Base-by-base conservation (phyloP, 92 coral and sea anemone species). In the Epizoanthus illoricatus region DNA sequence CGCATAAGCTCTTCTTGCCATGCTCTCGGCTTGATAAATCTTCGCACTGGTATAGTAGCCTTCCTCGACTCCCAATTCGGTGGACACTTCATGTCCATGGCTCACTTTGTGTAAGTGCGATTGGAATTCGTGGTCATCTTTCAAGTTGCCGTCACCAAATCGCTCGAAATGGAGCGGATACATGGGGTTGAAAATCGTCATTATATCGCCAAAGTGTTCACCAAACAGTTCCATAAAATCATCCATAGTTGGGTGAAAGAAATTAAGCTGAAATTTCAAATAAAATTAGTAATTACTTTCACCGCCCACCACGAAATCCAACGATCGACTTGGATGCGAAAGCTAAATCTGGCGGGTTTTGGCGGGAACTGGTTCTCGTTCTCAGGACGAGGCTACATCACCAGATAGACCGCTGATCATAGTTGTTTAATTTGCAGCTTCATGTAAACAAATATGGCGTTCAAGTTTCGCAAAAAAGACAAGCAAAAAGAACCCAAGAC, bases 151-250 rank as follows among this genome's bases (percentile, higher is more conserved):
- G 33, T 80, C 75, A 28, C 94, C 94, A 80, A 88, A 91, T 10
- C 94, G 86, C 75, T 91, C 94, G 65, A 91, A 91, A 4, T 91
- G 76, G 13, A 91, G 87, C 21, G 92, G 94, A 56, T 91, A 91
- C 78, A 86, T 73, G 5, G 94, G 94, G 80, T 91, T 91, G 33
- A 49, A 73, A 18, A 86, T 86, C 45, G 92, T 59, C 86, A 91
- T 84, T n/a, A 86, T 71, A 41, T 84, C 79, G 56, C 85, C 90
- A 84, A 90, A 68, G 5, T 83, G 52, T 40, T 86, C 76, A 75
- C 90, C 87, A 59, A 91, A 74, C 81, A 88, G 43, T 64, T 70
- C 85, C 80, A 80, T 75, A 3, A 84, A 23, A 61, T 17, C 70
- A 8, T 88, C 88, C 91, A 88, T 88, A 21, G 42, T 33, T 61